phyloP scores from a whole-genome alignment of 1,140 invertebrate genomes.

The Drosophila sechellia region DNA sequence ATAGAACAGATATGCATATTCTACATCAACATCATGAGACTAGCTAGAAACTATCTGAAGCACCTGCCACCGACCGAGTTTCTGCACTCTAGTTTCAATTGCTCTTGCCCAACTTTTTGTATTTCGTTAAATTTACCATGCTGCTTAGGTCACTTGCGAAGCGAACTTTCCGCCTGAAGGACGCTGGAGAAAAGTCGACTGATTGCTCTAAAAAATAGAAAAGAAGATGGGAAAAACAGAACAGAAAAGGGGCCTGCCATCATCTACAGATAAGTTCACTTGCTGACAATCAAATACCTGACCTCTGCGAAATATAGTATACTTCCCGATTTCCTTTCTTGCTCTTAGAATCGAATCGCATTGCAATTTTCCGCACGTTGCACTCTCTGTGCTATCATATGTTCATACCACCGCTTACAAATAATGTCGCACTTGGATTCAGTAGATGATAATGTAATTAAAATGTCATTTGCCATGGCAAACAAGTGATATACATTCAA shows the following conservation, averaged over 20 bases:
- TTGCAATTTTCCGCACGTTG: conserved; percentile 51
- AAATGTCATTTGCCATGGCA: conserved; percentile 49
- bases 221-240: neutral
- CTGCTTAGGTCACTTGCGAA: conserved; percentile 29
- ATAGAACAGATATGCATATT: too few species aligned
- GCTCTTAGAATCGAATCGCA: conserved; percentile 28
- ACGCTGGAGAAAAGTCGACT: conserved; percentile 1
- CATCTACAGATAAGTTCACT: conserved; percentile 32
- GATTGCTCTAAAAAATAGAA: conserved; percentile 13
- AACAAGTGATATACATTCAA: conserved; percentile 53
- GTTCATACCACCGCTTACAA: conserved; percentile 14
- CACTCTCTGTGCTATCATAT: conserved; percentile 6
- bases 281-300: conserved; percentile 31
- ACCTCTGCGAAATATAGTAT: conserved; percentile 3
- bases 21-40: neutral
- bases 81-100: conserved; percentile 23
- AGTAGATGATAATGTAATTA: conserved; percentile 55
- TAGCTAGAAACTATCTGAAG: conserved; percentile 1
- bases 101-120: conserved; percentile 28
- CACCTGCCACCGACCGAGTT: conserved; percentile 9
- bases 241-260: neutral
- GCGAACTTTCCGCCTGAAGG: conserved; percentile 29
- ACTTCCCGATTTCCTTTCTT: neutral
- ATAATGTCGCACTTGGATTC: conserved; percentile 36
- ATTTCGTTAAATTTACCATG: conserved; percentile 30